Base-by-base conservation (phyloP, 1,140 invertebrate genomes). In the Penaeus vannamei region DNA sequence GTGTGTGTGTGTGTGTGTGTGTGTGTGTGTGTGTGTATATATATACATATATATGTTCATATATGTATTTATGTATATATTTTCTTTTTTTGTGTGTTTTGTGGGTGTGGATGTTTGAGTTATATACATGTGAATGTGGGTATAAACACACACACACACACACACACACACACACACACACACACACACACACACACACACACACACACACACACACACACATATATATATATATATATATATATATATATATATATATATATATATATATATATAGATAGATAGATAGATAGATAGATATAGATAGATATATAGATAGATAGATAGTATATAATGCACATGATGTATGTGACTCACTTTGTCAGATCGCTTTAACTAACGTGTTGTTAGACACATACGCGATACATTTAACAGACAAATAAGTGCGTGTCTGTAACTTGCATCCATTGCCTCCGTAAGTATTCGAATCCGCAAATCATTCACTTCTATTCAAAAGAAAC, bases 161-260 rank as follows among this genome's bases (percentile, higher is more conserved):
- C 20, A 76, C 36, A 76, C 20, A 76, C 20, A 76, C 20, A 76
- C 20, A 76, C 36, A 76, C 20, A 76, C 20, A 76, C 20, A 29
- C 20, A 76, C 20, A 76, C 20, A 76, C 20, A 76, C 36, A 26
- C 20, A 4, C 20, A 76, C 20, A n/a, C 20, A 76, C 20, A 29
- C 36, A 76, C 20, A 26, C 20, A 26, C 20, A 10, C 20, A 26
- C 10, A 76, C 10, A 36, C 8, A 23, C n/a, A 76, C 20, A 26
- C 20, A 29, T 76, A 26, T 26, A 76, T 76, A 76, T 76, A 29
- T 76, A 76, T 76, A 29, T 76, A 76, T 76, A 76, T 76, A 76
- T 76, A 76, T 29, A 76, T 76, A 76, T 76, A 76, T 76, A 76
- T 72, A 72, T 72, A 72, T 72, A 72, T 29, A 72, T 72, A 72